Conservation (phyloP, 2,113 vertebrate species). For the Poeciliopsis retropinna region DNA sequence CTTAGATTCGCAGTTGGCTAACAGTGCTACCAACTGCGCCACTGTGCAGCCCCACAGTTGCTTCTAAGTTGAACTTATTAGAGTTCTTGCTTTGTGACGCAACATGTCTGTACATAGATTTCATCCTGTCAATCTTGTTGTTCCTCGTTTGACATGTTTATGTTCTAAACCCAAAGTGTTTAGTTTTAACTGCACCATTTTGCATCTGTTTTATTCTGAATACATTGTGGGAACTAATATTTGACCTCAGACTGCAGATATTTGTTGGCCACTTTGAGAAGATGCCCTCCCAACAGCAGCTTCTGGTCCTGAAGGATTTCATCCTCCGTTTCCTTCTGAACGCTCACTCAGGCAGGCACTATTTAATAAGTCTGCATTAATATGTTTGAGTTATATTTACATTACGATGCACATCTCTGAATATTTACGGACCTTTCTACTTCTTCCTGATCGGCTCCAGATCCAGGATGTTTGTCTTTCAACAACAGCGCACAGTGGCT, state of each 20-base stretch:
- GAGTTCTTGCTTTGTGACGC: background rate
- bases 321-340: constrained; percentile 50
- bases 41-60: no score
- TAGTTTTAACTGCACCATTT: background rate
- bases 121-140: background rate
- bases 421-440: background rate
- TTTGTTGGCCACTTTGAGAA: constrained; percentile 26
- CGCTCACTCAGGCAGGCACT: constrained; percentile 36
- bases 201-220: background rate
- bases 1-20: no score
- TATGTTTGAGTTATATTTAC: background rate
- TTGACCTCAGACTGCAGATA: constrained; percentile 40
- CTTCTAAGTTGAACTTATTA: background rate
- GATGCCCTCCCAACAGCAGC: constrained; percentile 13
- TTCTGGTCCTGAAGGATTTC: constrained; percentile 34
- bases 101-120: background rate
- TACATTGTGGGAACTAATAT: background rate
- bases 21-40: no score
- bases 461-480: background rate
- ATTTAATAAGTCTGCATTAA: background rate
- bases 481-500: no score
- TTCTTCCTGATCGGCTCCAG: no score
- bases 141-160: background rate
- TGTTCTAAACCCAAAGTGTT: background rate
- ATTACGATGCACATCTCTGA: background rate